Evolutionary conservation across 2,113 vertebrate species (phyloP).

Genomic region (Cyphomyrus plagiostoma): DNA sequence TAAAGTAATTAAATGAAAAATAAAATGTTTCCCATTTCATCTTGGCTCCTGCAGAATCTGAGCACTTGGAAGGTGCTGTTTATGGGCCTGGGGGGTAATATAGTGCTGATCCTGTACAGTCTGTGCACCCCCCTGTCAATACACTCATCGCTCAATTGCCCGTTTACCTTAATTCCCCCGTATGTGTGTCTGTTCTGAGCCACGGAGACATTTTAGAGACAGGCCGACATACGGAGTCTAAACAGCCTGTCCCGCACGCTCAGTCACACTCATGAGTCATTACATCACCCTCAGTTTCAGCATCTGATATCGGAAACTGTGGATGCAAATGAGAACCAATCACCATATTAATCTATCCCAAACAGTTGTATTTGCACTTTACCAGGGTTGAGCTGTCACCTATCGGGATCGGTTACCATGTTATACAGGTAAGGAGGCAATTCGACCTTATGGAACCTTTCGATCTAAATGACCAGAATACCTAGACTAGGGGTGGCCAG

Average conservation of each 20-base stretch:
- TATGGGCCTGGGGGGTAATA: not conserved
- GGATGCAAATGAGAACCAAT: not conserved
- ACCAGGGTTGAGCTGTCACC: not conserved
- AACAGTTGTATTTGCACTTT: not conserved
- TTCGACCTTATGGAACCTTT: not conserved
- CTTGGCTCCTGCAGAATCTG: not conserved
- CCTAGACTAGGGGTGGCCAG: not conserved
- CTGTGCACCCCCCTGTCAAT: not conserved
- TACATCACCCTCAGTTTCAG: not conserved
- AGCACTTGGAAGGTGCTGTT: not conserved
- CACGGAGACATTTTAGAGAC: not conserved
- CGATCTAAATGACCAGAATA: not conserved
- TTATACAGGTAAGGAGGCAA: not conserved
- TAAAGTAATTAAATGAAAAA: not conserved
- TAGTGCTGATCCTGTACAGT: not conserved
- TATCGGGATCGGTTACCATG: not conserved
- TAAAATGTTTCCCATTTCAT: not conserved
- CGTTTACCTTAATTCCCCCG: not conserved
- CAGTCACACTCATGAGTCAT: not conserved
- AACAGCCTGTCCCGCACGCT: not conserved
- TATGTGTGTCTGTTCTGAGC: not conserved
- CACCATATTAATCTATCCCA: not conserved
- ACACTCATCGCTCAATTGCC: not conserved
- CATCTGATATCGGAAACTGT: not conserved
- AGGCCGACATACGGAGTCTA: not conserved